phyloP scores from a whole-genome alignment of 2,888 invertebrate species.

The Nysson spinosus region DNA sequence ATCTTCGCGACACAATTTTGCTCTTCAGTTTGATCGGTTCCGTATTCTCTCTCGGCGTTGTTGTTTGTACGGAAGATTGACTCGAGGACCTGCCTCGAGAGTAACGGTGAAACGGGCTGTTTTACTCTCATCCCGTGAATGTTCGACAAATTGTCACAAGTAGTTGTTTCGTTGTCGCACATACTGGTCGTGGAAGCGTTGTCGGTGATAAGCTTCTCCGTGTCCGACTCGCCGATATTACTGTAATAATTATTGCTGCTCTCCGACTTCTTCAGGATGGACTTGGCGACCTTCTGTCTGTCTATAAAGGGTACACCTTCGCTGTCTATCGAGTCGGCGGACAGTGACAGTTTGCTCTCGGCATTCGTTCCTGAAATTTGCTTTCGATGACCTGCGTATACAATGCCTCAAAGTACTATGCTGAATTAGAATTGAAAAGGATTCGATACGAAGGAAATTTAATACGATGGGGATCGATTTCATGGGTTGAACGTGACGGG shows the following conservation, averaged over 20 bases:
- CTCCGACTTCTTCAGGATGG: constrained; percentile 88
- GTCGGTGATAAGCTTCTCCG: constrained; percentile 85
- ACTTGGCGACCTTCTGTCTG: constrained; percentile 84
- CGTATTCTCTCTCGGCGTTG: constrained; percentile 59
- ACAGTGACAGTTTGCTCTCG: constrained; percentile 83
- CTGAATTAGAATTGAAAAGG: constrained; percentile 36
- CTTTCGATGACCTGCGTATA: constrained; percentile 47
- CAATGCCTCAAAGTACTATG: constrained; percentile 19
- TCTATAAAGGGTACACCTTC: constrained; percentile 82
- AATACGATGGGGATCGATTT: constrained; percentile 10
- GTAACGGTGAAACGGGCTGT: constrained; percentile 61
- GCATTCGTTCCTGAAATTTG: constrained; percentile 71
- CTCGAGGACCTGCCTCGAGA: constrained; percentile 66
- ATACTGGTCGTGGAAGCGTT: constrained; percentile 81
- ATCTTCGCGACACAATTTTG: constrained; percentile 58
- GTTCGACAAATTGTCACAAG: constrained; percentile 64
- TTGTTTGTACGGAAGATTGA: constrained; percentile 69
- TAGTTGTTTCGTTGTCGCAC: constrained; percentile 78
- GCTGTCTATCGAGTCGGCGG: constrained; percentile 84
- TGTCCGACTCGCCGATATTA: constrained; percentile 83
- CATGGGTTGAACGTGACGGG: constrained; percentile 1
- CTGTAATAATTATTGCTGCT: constrained; percentile 78
- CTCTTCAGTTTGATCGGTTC: constrained; percentile 51
- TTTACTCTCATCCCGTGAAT: constrained; percentile 58
- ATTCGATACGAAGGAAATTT: constrained; percentile 32